Conservation (phyloP, 2,797 vertebrate species). For the Benthosema pterotum region DNA sequence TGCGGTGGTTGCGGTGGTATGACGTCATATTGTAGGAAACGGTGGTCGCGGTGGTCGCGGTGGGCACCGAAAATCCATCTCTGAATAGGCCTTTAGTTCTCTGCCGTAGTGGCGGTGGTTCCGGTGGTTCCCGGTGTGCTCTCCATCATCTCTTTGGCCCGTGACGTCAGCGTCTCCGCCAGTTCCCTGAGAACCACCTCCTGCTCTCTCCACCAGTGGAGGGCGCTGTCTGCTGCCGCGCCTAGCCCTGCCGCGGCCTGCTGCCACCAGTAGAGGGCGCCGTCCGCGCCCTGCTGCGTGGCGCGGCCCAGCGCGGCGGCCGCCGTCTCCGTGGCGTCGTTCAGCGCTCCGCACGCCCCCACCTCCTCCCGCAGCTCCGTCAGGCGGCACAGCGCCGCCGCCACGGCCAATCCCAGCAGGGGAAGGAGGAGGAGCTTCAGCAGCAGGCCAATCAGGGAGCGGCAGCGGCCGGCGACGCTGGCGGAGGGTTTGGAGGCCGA, state of each 20-base stretch:
- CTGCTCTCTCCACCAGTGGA: conserved; percentile 59
- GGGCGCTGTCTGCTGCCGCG: too few relatives aligned
- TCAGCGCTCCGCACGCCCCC: conserved; percentile 83
- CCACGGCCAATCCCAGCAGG: conserved; percentile 73
- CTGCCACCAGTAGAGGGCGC: too few relatives aligned
- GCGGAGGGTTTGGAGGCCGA: conserved; percentile 67
- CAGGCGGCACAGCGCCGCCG: conserved; percentile 80
- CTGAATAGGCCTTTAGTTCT: too few relatives aligned
- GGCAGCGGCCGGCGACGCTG: conserved; percentile 19
- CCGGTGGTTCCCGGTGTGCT: conserved; percentile 54
- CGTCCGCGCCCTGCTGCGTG: conserved; percentile 13
- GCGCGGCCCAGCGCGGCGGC: conserved; percentile 81
- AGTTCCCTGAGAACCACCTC: conserved; percentile 82
- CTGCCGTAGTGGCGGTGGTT: conserved; percentile 30
- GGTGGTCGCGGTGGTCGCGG: too few relatives aligned
- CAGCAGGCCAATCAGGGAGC: conserved; percentile 77
- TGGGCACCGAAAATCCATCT: too few relatives aligned
- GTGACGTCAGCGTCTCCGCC: conserved; percentile 82
- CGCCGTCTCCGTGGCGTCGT: conserved; percentile 82
- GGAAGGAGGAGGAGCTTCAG: conserved; percentile 85
- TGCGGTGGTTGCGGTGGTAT: too few relatives aligned
- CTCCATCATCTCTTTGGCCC: conserved; percentile 66
- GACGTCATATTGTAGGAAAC: too few relatives aligned
- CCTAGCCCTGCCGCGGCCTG: too few relatives aligned
- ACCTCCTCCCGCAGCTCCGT: conserved; percentile 85